Base-by-base conservation (phyloP, 2,797 vertebrate species). In the Pangasius mekongensis region DNA sequence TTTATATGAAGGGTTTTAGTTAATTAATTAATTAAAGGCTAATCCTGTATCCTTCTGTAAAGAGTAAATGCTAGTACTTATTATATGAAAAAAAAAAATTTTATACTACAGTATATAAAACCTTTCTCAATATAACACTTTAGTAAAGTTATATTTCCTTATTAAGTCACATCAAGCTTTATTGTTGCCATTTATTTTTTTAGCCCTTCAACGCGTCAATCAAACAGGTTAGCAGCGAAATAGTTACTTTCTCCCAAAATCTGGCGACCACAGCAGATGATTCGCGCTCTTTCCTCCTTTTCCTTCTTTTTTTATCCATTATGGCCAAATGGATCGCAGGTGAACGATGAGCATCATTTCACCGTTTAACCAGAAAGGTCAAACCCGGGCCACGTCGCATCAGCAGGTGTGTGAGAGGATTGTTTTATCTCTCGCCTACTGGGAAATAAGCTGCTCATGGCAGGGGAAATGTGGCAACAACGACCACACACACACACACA, bases 291-390 rank as follows among this genome's bases (percentile, higher is more conserved):
- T 73, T 33, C 39, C 14, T 60, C 24, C 62, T 54, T 49, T 66
- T 33, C 27, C 1, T 24, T 0, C 52, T 16, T 27, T 43, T 33
- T 24, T 33, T 8, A 27, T 85, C 67, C 6, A 16, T 85, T 73
- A 52, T 30, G 62, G 82, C 24, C 16, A 11, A 2, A 16, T 74
- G 67, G 52, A 39, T 27, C 8, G 22, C 54, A 56, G 54, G 69
- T 74, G 69, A 85, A 74, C 24, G 56, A 76, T 74, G 74, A 86
- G 85, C 74, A 74, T 86, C 74, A 27, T 86, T 86, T 80, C 85
- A 86, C 85, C 60, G 22, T 66, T 66, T 80, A 80, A 71, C 74
- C 47, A 33, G 18, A 54, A 54, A 36, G 60, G 74, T 86, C 74
- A 80, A 66, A 66, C 18, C 11, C 0, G 47, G 85, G 60, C 33